Evolutionary conservation across 2,797 vertebrate genomes (phyloP).

Genomic region (Parotocinclus haroldoi): DNA sequence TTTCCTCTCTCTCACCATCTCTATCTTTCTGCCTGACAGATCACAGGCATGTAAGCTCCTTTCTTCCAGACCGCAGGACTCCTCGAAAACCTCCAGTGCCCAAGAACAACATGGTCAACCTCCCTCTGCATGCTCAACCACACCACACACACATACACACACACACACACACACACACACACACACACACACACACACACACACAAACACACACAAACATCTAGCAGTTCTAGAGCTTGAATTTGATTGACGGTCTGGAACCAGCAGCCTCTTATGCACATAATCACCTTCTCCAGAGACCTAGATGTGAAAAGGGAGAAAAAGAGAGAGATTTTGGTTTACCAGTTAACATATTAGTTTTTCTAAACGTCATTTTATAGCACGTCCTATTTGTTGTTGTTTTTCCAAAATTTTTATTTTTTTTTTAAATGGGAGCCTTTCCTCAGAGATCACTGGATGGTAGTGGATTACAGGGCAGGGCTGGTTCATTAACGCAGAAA

Average conservation of each 20-base stretch:
- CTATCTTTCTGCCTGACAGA: slow-evolving; percentile 52
- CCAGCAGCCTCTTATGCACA: neutral
- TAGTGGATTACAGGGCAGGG: no score
- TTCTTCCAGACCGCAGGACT: slow-evolving; percentile 47
- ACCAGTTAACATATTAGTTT: neutral
- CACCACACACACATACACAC: slow-evolving; percentile 14
- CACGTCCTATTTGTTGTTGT: no score
- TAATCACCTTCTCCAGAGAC: slow-evolving; percentile 12
- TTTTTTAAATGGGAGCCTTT: no score
- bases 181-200: slow-evolving; percentile 14
- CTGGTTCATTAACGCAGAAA: no score
- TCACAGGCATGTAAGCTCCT: slow-evolving; percentile 49
- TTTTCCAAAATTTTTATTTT: no score
- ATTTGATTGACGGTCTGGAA: slow-evolving; percentile 15
- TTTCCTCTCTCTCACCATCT: slow-evolving; percentile 20
- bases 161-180: slow-evolving; percentile 10
- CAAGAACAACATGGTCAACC: slow-evolving; percentile 42
- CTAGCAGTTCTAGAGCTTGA: slow-evolving; percentile 30
- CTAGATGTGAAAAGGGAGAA: neutral
- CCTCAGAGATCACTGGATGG: no score
- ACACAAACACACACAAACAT: slow-evolving; percentile 28
- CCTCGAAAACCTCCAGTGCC: slow-evolving; percentile 46
- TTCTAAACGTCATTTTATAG: no score
- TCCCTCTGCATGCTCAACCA: slow-evolving; percentile 19
- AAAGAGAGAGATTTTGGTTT: neutral